Evolutionary conservation across 2,113 vertebrate species (phyloP).

Genomic region (Laterallus jamaicensis): DNA sequence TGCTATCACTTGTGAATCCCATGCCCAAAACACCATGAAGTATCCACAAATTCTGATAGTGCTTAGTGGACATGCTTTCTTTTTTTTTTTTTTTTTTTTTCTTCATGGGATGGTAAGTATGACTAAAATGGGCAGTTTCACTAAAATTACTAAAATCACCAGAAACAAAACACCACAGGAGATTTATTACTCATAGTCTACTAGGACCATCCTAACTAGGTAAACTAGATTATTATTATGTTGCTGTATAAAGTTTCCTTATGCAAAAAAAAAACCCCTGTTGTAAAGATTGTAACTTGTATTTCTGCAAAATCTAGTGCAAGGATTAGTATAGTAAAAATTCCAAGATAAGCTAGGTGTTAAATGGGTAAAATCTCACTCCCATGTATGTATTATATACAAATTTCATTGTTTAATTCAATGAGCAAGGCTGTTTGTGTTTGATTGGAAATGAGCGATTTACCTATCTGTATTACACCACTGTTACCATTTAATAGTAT

Average conservation of each 20-base stretch:
- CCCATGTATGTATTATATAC: rapidly evolving
- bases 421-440: background rate
- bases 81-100: too few relatives aligned
- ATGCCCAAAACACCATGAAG: background rate
- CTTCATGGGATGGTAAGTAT: background rate
- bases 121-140: background rate
- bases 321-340: background rate
- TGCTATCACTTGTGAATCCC: background rate
- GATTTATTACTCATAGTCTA: background rate
- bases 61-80: background rate
- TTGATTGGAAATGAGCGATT: background rate
- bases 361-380: background rate
- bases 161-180: background rate
- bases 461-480: background rate
- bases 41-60: background rate
- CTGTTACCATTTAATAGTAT: background rate
- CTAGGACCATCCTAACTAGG: background rate
- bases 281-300: background rate
- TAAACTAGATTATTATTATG: background rate
- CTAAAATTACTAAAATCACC: background rate
- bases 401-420: background rate
- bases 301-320: background rate
- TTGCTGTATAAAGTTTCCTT: background rate
- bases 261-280: background rate
- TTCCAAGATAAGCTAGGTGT: background rate